Evolutionary conservation across 2,797 vertebrate species (phyloP).

Genomic region (Phalloptychus januarius): DNA sequence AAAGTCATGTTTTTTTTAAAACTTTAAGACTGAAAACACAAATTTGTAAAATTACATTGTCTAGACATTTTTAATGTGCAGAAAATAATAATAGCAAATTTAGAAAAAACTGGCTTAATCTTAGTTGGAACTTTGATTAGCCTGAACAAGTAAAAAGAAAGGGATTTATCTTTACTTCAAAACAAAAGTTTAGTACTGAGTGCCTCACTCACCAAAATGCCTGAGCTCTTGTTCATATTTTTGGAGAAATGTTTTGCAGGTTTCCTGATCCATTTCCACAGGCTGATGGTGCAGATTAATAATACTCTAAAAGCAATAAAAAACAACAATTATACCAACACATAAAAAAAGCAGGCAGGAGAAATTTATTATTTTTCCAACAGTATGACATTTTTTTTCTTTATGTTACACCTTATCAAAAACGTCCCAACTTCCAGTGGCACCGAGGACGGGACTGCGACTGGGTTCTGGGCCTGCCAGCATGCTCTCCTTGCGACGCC

Average conservation of each 20-base stretch:
- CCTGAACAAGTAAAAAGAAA: background rate
- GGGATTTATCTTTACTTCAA: background rate
- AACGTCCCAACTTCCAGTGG: constrained; percentile 88
- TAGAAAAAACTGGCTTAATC: background rate
- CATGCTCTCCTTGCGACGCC: constrained; percentile 93
- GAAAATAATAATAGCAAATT: background rate
- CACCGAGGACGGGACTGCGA: constrained; percentile 83
- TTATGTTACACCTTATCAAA: constrained; percentile 89
- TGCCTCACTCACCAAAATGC: constrained; percentile 90
- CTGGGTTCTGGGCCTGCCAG: constrained; percentile 83
- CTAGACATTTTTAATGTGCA: background rate
- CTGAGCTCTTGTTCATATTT: constrained; percentile 91
- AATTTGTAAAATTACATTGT: background rate
- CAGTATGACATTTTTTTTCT: too few species aligned
- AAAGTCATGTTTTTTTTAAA: background rate
- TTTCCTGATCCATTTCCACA: constrained; percentile 84
- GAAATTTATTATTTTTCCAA: background rate
- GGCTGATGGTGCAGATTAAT: constrained; percentile 88
- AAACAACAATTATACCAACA: background rate
- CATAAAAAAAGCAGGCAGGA: background rate
- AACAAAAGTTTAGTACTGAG: background rate
- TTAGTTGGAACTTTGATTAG: background rate
- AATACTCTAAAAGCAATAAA: constrained; percentile 85
- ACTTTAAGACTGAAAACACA: background rate
- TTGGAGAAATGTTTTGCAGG: constrained; percentile 87